Percentiles rank a stretch among this genome's conserved stretches.
phyloP scores from a whole-genome alignment of 2,888 invertebrate genomes.

The Plemyria rubiginata region DNA sequence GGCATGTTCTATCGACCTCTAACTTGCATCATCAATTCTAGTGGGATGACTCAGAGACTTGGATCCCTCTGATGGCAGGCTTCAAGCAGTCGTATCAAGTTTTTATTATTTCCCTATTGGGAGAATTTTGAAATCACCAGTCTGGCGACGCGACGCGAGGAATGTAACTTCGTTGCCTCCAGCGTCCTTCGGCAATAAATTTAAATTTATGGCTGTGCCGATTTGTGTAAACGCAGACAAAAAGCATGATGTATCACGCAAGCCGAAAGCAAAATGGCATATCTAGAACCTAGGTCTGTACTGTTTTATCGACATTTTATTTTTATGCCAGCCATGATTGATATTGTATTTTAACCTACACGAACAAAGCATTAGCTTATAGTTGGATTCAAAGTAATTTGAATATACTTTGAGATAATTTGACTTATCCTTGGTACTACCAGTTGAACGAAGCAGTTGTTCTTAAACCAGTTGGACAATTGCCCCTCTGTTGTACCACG shows the following conservation, averaged over 20 bases:
- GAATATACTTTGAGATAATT: too few relatives aligned
- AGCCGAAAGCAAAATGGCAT: conserved; percentile 22
- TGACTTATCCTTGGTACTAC: too few relatives aligned
- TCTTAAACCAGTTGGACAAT: too few relatives aligned
- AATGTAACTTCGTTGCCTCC: conserved; percentile 22
- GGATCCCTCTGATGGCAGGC: conserved; percentile 17
- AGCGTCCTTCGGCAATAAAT: conserved; percentile 23
- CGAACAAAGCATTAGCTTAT: not conserved
- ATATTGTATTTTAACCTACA: not conserved
- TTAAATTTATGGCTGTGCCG: conserved; percentile 15
- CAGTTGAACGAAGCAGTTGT: too few relatives aligned
- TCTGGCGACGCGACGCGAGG: conserved; percentile 14
- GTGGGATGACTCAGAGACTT: conserved; percentile 37
- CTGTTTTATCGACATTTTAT: conserved; percentile 5
- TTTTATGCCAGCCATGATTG: conserved; percentile 5
- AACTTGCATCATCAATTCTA: conserved; percentile 38
- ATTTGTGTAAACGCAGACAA: conserved; percentile 12
- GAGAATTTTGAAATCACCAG: conserved; percentile 17
- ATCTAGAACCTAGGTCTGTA: conserved; percentile 3
- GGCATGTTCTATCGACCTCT: conserved; percentile 38
- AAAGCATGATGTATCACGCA: conserved; percentile 28
- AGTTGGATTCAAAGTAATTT: too few relatives aligned
- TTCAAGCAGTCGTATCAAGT: conserved; percentile 20
- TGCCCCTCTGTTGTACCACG: too few relatives aligned
- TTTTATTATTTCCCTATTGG: conserved; percentile 21